Evolutionary conservation across 2,113 vertebrate genomes (phyloP).

Genomic region (Trogon surrucura): DNA sequence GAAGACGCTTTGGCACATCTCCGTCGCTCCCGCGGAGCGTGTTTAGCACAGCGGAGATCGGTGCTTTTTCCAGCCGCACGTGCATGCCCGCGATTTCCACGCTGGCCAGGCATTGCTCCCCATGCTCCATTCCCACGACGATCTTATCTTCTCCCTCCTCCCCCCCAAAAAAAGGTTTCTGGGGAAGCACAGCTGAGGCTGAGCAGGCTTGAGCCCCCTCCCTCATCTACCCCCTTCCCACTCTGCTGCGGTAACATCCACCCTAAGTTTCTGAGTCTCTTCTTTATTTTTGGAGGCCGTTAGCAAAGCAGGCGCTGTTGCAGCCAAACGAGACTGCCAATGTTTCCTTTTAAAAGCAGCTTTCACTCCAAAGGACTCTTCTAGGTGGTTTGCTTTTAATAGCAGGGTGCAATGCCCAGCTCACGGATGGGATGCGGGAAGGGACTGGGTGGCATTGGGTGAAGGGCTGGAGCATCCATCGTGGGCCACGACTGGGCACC

Average conservation of each 20-base stretch:
- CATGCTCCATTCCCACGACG: not conserved
- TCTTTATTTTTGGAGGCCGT: constrained; percentile 64
- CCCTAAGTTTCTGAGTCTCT: constrained; percentile 53
- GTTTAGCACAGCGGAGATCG: constrained; percentile 8
- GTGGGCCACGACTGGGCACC: accelerated
- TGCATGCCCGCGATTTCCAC: not conserved
- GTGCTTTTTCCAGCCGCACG: not conserved
- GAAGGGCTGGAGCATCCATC: not conserved
- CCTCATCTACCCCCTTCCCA: not conserved
- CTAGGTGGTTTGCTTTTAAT: constrained; percentile 60
- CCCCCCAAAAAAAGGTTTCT: not conserved
- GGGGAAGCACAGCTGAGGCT: constrained; percentile 7
- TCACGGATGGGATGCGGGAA: not conserved
- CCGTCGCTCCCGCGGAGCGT: not conserved
- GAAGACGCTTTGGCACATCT: constrained; percentile 45
- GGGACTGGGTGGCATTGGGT: not conserved
- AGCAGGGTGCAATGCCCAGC: constrained; percentile 49
- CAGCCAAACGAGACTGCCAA: constrained; percentile 60
- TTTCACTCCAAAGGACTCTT: constrained; percentile 59
- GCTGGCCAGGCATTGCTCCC: not conserved
- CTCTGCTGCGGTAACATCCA: constrained; percentile 44
- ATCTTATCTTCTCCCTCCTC: not conserved
- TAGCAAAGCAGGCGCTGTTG: constrained; percentile 36
- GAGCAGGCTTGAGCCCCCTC: not conserved
- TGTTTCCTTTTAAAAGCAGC: constrained; percentile 58